phyloP scores from a whole-genome alignment of 2,797 vertebrate genomes.

The Enteromius mattozi region DNA sequence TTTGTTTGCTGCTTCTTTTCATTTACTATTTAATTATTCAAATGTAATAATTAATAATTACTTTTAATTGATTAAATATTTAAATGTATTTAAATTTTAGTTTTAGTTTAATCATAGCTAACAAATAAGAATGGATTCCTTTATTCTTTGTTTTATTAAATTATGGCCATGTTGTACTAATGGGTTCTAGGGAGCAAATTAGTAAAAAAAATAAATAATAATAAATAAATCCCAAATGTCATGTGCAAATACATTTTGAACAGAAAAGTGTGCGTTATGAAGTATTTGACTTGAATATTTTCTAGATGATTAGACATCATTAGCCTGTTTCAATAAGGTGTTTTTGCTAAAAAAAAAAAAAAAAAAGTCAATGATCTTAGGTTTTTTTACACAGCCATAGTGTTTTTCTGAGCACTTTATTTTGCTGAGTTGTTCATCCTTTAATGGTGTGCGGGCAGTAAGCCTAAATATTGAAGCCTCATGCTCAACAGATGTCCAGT shows the following conservation, averaged over 20 bases:
- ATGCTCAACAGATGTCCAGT: conserved; percentile 72
- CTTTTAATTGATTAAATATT: not conserved
- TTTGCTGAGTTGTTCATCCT: conserved; percentile 14
- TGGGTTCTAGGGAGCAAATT: not conserved
- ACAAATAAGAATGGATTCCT: not conserved
- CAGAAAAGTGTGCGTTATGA: not conserved
- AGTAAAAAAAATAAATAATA: too few species aligned
- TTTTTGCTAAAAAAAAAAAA: not conserved
- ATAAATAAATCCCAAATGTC: too few species aligned
- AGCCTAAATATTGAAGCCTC: conserved; percentile 39
- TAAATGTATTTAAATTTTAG: not conserved
- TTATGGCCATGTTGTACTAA: too few species aligned
- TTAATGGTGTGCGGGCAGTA: conserved; percentile 30
- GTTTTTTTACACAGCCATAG: not conserved
- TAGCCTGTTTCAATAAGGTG: not conserved
- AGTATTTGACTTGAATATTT: not conserved
- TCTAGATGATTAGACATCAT: not conserved
- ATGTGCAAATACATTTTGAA: too few species aligned
- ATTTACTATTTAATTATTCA: not conserved
- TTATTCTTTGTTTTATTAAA: not conserved
- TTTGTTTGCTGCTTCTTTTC: not conserved
- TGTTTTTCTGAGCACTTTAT: conserved; percentile 23
- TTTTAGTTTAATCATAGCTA: not conserved
- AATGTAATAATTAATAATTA: not conserved
- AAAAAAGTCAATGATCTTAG: not conserved